phyloP scores from a whole-genome alignment of 2,797 vertebrate species.

The Ibycter americanus region DNA sequence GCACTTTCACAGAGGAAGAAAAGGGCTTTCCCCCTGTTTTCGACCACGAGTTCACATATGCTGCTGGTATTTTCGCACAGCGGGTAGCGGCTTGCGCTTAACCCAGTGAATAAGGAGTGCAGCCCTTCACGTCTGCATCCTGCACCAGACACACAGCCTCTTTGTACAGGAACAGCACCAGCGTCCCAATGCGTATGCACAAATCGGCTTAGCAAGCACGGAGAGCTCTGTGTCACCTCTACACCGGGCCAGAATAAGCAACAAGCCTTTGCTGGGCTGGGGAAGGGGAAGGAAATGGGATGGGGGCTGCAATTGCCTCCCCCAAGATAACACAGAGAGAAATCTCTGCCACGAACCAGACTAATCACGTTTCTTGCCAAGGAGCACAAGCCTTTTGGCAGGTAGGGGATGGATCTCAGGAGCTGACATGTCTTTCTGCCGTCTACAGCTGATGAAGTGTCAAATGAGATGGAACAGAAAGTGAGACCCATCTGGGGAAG shows the following conservation, averaged over 20 bases:
- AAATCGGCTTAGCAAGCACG: not conserved
- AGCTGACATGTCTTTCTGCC: constrained; percentile 62
- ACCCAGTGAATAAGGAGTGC: not conserved
- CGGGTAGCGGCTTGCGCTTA: not conserved
- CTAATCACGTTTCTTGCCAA: constrained; percentile 17
- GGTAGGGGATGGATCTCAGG: constrained; percentile 42
- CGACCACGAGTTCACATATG: rapidly evolving
- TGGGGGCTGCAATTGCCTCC: not conserved
- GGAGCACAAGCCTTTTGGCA: constrained; percentile 47
- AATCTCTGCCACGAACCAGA: not conserved
- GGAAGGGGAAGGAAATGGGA: not conserved
- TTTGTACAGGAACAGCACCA: not conserved
- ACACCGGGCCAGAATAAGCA: not conserved
- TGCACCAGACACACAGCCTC: not conserved
- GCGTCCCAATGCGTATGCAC: not conserved
- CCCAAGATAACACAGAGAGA: not conserved
- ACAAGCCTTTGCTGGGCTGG: not conserved
- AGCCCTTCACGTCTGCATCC: not conserved
- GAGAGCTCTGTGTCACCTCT: not conserved
- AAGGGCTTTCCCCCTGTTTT: not conserved
- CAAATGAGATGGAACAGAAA: constrained; percentile 74
- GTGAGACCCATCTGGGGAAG: constrained; percentile 60
- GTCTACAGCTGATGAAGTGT: constrained; percentile 75
- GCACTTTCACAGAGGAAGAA: rapidly evolving
- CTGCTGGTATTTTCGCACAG: not conserved